A percentile compares a stretch with the other conserved stretches of the same genome.
These are phyloP conservation scores for Heterocephalus glaber DNA, from an alignment of 2,113 vertebrate species.

Conservation along the genomic window DNA sequence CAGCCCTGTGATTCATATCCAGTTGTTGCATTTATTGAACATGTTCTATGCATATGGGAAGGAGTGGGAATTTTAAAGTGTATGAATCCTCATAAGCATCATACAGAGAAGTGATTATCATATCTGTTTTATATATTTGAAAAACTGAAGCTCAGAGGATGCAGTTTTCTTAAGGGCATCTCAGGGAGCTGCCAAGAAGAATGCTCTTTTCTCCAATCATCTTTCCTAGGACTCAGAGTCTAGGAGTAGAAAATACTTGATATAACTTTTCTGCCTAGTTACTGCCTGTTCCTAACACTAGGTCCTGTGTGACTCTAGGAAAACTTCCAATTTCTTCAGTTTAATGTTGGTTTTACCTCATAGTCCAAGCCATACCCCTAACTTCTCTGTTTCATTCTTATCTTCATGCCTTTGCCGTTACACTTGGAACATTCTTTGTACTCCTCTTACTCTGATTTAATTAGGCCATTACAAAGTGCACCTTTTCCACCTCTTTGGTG, in stretches of 20 bases:
- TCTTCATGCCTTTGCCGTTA: background rate
- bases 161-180: background rate
- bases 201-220: background rate
- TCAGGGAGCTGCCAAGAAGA: background rate
- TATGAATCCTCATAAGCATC: background rate
- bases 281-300: background rate
- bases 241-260: background rate
- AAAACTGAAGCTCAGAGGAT: constrained; percentile 1
- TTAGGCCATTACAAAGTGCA: background rate
- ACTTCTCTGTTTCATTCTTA: constrained; percentile 37
- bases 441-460: constrained; percentile 31
- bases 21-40: constrained; percentile 34
- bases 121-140: constrained; percentile 22
- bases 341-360: constrained; percentile 12
- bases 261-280: background rate
- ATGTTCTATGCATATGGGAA: constrained; percentile 24
- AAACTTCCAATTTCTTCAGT: background rate
- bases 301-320: background rate
- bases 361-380: background rate
- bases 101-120: constrained; percentile 9
- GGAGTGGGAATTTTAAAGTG: background rate
- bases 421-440: background rate
- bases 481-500: constrained; percentile 47
- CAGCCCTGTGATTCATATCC: background rate
- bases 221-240: background rate